Percentiles rank a stretch among this genome's conserved stretches.
phyloP scores from a whole-genome alignment of 2,888 invertebrate genomes.

The Syrista parreyssii region DNA sequence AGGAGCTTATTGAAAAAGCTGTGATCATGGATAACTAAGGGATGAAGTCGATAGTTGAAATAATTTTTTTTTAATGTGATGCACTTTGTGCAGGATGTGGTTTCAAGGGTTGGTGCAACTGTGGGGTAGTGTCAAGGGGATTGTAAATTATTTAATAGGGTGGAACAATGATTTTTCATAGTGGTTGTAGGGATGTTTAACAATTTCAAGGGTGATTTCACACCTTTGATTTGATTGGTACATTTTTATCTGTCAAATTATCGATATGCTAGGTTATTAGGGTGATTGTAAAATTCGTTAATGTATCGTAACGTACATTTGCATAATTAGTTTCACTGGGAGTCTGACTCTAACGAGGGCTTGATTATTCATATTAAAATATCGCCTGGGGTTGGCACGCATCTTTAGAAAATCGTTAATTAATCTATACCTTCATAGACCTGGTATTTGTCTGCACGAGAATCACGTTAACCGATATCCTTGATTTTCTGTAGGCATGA shows the following conservation, averaged over 20 bases:
- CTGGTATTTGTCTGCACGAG: conserved; percentile 26
- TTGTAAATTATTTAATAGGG: neutral
- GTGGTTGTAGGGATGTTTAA: neutral
- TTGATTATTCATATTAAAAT: conserved; percentile 47
- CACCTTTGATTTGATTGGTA: conserved; percentile 2
- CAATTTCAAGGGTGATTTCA: neutral
- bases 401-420: conserved; percentile 42
- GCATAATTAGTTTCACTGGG: conserved; percentile 17
- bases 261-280: neutral
- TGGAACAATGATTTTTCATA: neutral
- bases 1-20: neutral
- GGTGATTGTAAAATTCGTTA: conserved; percentile 6
- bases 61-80: neutral
- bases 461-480: conserved; percentile 11
- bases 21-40: neutral
- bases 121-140: neutral
- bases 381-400: conserved; percentile 50
- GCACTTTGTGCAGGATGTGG: neutral
- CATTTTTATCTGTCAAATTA: conserved; percentile 2
- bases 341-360: conserved; percentile 11
- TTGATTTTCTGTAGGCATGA: conserved; percentile 11
- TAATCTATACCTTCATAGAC: conserved; percentile 40
- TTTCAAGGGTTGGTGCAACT: neutral
- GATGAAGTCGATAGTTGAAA: neutral
- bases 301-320: conserved; percentile 7